These are phyloP conservation scores for Bucorvus abyssinicus DNA, from an alignment of 2,797 vertebrate genomes.

Conservation along the genomic window DNA sequence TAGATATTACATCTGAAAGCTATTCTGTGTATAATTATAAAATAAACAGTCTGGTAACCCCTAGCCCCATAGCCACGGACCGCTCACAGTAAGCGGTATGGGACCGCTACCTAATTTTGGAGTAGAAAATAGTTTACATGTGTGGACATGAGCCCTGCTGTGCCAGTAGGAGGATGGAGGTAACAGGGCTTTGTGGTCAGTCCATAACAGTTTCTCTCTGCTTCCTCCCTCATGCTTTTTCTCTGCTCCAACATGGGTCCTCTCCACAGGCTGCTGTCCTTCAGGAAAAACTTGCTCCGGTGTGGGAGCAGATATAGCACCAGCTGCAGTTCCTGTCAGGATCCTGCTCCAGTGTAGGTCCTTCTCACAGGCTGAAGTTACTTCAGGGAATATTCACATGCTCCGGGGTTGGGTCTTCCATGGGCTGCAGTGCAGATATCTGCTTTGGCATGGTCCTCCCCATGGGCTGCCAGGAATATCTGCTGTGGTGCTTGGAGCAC, in stretches of 20 bases:
- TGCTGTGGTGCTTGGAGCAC: accelerated
- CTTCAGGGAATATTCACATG: neutral
- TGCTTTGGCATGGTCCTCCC: neutral
- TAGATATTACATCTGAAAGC: neutral
- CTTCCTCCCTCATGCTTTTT: neutral
- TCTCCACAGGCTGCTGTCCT: neutral
- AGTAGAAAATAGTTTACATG: neutral
- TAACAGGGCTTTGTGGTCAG: neutral
- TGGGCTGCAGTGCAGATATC: neutral
- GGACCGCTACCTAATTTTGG: neutral
- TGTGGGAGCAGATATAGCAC: neutral
- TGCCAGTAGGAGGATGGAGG: neutral
- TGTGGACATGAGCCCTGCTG: neutral
- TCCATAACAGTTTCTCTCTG: neutral
- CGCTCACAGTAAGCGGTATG: neutral
- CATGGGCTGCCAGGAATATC: neutral
- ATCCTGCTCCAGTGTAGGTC: accelerated
- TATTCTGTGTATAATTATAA: neutral
- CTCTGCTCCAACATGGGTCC: neutral
- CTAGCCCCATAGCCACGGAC: neutral
- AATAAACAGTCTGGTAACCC: neutral
- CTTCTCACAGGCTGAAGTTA: neutral
- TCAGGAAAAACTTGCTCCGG: neutral
- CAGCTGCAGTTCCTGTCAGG: neutral
- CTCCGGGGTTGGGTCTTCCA: neutral